A percentile compares a stretch with the other conserved stretches of the same genome.
phyloP scores from a whole-genome alignment of 2,797 vertebrate species.

The Spea hammondii region DNA sequence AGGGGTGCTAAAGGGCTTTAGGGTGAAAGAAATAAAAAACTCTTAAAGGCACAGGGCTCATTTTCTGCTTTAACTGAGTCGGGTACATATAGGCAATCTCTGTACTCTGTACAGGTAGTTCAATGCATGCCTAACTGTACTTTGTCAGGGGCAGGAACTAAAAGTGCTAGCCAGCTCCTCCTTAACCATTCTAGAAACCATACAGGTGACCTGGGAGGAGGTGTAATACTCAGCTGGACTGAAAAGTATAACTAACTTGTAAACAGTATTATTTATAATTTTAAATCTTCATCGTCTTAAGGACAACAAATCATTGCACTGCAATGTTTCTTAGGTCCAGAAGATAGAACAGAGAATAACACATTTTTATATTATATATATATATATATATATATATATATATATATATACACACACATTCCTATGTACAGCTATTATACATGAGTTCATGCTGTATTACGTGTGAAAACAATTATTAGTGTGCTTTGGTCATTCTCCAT shows the following conservation, averaged over 20 bases:
- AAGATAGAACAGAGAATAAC: neutral
- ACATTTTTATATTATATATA: neutral
- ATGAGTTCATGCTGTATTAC: neutral
- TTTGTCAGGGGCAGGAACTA: no score
- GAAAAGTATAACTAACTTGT: slow-evolving; percentile 16
- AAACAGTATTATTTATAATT: slow-evolving; percentile 5
- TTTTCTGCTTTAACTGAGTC: no score
- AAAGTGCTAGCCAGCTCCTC: no score
- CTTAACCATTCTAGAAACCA: no score
- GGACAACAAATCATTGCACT: slow-evolving; percentile 42
- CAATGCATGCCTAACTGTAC: no score
- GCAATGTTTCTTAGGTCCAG: slow-evolving; percentile 34
- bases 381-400: no score
- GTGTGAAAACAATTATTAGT: neutral
- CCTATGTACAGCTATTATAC: slow-evolving; percentile 43
- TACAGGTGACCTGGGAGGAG: neutral
- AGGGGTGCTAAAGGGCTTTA: no score
- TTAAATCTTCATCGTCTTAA: slow-evolving; percentile 5
- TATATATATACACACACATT: neutral
- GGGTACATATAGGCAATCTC: no score
- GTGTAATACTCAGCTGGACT: neutral
- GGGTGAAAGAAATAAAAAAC: no score
- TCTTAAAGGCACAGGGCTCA: no score
- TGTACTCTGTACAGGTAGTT: no score
- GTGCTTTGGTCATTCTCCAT: no score